Percentiles rank a stretch among this genome's conserved stretches.
Conservation (phyloP, 2,113 vertebrate species). For the mouse (Mus musculus) region GRCm39 chr4:54654001-54654500, state of each 20-base stretch:
- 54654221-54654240: slow-evolving; percentile 13
- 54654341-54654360: slow-evolving; percentile 26
- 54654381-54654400: not conserved
- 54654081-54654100: slow-evolving; percentile 46
- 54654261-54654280: not conserved
- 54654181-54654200: not conserved
- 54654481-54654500: not conserved
- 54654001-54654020: not conserved
- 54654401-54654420: not conserved
- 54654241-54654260: slow-evolving; percentile 6
- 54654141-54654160: slow-evolving; percentile 17
- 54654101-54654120: not conserved
- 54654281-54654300: slow-evolving; percentile 17
- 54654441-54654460: not conserved
- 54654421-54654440: not conserved
- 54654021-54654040: not conserved
- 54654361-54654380: not conserved
- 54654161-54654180: not conserved
- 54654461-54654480: not conserved
- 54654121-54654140: slow-evolving; percentile 5
- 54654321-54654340: slow-evolving; percentile 6
- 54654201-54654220: not conserved
- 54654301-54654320: not conserved
- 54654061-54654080: slow-evolving; percentile 19
- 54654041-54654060: not conserved